Evolutionary conservation across 2,797 vertebrate genomes (phyloP).

Genomic region (Huso huso): DNA sequence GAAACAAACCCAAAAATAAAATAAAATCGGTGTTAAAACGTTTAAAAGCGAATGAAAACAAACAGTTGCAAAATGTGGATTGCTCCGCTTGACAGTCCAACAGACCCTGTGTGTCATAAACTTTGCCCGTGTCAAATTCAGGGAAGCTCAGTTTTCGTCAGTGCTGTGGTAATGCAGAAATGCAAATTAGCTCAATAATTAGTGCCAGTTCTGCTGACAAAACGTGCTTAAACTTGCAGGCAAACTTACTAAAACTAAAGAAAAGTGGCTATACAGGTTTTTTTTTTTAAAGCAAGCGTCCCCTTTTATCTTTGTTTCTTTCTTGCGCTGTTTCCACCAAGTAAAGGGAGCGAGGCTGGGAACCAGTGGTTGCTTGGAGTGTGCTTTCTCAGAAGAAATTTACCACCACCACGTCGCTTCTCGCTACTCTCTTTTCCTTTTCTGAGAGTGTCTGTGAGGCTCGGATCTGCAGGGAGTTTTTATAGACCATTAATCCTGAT

Average conservation of each 20-base stretch:
- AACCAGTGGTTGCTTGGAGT: slow-evolving; percentile 28
- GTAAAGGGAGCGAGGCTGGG: slow-evolving; percentile 29
- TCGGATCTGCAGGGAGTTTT: slow-evolving; percentile 58
- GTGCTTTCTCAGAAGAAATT: slow-evolving; percentile 37
- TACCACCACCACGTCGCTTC: slow-evolving; percentile 38
- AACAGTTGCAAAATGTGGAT: not conserved
- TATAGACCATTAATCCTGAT: slow-evolving; percentile 86
- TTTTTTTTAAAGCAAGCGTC: not conserved
- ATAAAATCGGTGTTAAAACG: not conserved
- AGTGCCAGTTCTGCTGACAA: no score
- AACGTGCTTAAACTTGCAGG: not conserved
- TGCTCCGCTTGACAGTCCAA: not conserved
- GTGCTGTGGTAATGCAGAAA: slow-evolving; percentile 8
- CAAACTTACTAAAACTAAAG: not conserved
- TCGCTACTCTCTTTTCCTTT: slow-evolving; percentile 23
- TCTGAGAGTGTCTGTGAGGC: slow-evolving; percentile 42
- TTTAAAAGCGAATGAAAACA: slow-evolving; percentile 16
- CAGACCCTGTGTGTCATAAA: slow-evolving; percentile 4
- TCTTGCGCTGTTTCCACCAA: slow-evolving; percentile 18
- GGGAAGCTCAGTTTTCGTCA: slow-evolving; percentile 10
- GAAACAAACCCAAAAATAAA: no score
- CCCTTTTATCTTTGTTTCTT: not conserved
- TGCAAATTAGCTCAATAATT: not conserved
- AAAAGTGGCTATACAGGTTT: slow-evolving; percentile 5
- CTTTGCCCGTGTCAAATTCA: slow-evolving; percentile 17